phyloP scores from a whole-genome alignment of 2,888 invertebrate genomes.

The Chalcis sispes region DNA sequence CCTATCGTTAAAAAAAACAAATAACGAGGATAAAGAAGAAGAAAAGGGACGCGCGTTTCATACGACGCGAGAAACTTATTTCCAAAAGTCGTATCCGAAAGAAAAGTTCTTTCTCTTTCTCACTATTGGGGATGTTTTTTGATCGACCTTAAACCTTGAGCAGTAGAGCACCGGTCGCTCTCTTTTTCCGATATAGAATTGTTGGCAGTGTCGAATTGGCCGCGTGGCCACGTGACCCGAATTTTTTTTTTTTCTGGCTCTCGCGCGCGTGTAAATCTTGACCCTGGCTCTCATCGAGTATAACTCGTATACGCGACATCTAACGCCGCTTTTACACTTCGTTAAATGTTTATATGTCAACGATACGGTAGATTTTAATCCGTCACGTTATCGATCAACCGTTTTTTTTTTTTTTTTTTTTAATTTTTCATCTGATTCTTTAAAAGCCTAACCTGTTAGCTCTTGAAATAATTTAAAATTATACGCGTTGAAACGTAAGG shows the following conservation, averaged over 20 bases:
- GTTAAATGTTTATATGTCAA: not conserved
- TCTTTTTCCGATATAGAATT: too few relatives aligned
- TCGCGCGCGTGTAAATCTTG: conserved; percentile 60
- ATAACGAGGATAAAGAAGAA: conserved; percentile 3
- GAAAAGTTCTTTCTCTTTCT: conserved; percentile 23
- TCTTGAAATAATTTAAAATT: too few relatives aligned
- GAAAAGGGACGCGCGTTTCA: not conserved
- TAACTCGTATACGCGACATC: conserved; percentile 19
- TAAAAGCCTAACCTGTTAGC: too few relatives aligned
- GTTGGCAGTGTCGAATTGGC: conserved; percentile 61
- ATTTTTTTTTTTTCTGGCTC: conserved; percentile 64
- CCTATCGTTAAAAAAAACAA: not conserved
- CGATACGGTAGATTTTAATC: too few relatives aligned
- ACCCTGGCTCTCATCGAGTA: conserved; percentile 56
- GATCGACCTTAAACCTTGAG: conserved; percentile 63
- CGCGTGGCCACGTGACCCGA: conserved; percentile 58
- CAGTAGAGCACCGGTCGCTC: conserved; percentile 40
- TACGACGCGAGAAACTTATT: not conserved
- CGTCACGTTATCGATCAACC: too few relatives aligned
- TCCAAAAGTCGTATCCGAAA: conserved; percentile 18
- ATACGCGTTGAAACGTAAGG: too few relatives aligned
- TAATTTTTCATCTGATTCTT: too few relatives aligned
- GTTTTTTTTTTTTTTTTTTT: too few relatives aligned
- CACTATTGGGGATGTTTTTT: conserved; percentile 35
- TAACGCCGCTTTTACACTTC: not conserved